A percentile compares a stretch with the other conserved stretches of the same genome.
Conservation (phyloP, 2,888 invertebrate genomes). For the Tholera decimalis region DNA sequence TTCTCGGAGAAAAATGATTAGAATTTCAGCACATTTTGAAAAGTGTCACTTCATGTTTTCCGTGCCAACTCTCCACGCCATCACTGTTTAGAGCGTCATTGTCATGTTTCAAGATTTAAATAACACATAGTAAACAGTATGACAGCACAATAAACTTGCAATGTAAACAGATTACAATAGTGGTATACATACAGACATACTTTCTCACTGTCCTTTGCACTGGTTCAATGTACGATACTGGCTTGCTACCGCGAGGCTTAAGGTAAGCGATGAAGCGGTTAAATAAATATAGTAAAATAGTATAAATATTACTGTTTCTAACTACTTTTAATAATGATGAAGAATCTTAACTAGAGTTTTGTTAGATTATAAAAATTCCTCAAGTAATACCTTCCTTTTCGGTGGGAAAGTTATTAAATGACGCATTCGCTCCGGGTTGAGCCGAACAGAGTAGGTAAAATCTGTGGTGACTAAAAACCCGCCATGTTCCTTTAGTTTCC, state of each 20-base stretch:
- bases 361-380: no score
- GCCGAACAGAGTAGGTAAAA: no score
- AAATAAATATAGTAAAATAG: background rate
- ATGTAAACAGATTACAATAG: slow-evolving; percentile 64
- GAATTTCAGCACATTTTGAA: background rate
- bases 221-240: slow-evolving; percentile 84
- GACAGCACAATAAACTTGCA: slow-evolving; percentile 57
- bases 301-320: no score
- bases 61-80: slow-evolving; percentile 8
- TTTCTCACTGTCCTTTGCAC: slow-evolving; percentile 79
- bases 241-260: slow-evolving; percentile 56
- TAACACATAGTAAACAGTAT: slow-evolving; percentile 56
- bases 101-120: slow-evolving; percentile 43
- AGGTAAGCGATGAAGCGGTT: slow-evolving; percentile 35
- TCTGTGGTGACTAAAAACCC: no score
- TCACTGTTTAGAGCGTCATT: slow-evolving; percentile 18
- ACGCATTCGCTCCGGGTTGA: no score
- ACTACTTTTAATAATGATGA: no score
- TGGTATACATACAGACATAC: slow-evolving; percentile 69
- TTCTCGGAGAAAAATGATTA: background rate
- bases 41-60: background rate
- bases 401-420: no score
- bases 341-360: no score
- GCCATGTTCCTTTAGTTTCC: no score
- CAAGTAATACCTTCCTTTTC: no score